Conservation (phyloP, 2,888 invertebrate genomes). For the Yponomeuta cagnagella region DNA sequence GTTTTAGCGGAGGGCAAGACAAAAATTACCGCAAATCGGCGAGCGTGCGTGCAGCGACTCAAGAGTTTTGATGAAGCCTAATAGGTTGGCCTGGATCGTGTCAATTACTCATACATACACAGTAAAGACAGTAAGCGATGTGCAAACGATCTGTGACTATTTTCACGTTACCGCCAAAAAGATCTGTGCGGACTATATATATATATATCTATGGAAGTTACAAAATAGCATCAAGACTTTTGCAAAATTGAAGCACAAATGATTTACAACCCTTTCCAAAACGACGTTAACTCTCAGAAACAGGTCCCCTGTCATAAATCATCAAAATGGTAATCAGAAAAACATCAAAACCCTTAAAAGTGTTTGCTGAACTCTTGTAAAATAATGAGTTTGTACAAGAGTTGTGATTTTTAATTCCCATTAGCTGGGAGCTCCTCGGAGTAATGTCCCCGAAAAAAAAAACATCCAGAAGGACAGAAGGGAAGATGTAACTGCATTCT, state of each 20-base stretch:
- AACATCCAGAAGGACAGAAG: not conserved
- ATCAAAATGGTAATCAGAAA: conserved; percentile 5
- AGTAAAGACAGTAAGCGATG: no score
- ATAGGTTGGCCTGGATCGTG: no score
- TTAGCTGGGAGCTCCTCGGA: conserved; percentile 28
- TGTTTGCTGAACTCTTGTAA: conserved; percentile 16
- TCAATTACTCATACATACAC: no score
- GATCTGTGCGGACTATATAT: no score
- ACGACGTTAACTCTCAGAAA: not conserved
- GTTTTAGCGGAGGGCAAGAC: no score
- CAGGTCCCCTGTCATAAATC: not conserved
- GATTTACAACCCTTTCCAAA: not conserved
- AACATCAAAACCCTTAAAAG: conserved; percentile 3
- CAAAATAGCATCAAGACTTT: no score
- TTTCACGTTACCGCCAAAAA: no score
- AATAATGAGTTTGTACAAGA: conserved; percentile 22
- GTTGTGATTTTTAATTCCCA: conserved; percentile 56
- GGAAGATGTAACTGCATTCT: not conserved
- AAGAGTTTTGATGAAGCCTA: no score
- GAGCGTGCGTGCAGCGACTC: no score
- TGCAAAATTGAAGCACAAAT: not conserved
- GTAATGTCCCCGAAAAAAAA: not conserved
- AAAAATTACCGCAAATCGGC: no score
- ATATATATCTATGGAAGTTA: no score
- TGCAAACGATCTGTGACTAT: no score